Evolutionary conservation across 2,888 invertebrate species (phyloP).

Genomic region (Conistra vaccinii): DNA sequence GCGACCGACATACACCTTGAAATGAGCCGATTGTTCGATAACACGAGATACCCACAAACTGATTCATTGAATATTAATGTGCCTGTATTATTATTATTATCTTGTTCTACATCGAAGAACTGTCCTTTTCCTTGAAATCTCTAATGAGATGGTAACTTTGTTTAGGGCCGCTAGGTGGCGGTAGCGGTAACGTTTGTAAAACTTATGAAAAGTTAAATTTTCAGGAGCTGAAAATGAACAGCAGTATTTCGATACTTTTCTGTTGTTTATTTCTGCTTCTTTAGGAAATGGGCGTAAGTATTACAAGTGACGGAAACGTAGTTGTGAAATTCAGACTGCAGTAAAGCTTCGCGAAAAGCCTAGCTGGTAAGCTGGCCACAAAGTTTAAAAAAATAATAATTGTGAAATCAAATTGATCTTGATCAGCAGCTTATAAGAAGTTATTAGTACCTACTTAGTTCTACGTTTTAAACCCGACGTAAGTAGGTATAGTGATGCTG

Average conservation of each 20-base stretch:
- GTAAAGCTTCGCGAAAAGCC: neutral
- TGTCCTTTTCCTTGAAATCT: slow-evolving; percentile 36
- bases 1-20: slow-evolving; percentile 73
- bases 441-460: too few relatives aligned
- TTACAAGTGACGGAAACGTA: neutral
- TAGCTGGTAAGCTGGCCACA: too few relatives aligned
- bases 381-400: too few relatives aligned
- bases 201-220: neutral
- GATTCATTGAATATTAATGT: slow-evolving; percentile 69
- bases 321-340: neutral
- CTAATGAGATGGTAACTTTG: slow-evolving; percentile 20
- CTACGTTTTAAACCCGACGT: neutral
- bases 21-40: slow-evolving; percentile 71
- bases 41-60: slow-evolving; percentile 64
- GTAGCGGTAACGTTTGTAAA: neutral
- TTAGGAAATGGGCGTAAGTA: neutral
- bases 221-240: neutral
- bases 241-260: neutral
- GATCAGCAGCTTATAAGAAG: neutral
- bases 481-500: too few relatives aligned
- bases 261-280: neutral
- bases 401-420: neutral
- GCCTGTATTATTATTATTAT: slow-evolving; percentile 54
- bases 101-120: slow-evolving; percentile 30
- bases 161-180: slow-evolving; percentile 55